A percentile compares a stretch with the other conserved stretches of the same genome.
Conservation (phyloP, 1,140 invertebrate species). For the Scaptomyza montana region DNA sequence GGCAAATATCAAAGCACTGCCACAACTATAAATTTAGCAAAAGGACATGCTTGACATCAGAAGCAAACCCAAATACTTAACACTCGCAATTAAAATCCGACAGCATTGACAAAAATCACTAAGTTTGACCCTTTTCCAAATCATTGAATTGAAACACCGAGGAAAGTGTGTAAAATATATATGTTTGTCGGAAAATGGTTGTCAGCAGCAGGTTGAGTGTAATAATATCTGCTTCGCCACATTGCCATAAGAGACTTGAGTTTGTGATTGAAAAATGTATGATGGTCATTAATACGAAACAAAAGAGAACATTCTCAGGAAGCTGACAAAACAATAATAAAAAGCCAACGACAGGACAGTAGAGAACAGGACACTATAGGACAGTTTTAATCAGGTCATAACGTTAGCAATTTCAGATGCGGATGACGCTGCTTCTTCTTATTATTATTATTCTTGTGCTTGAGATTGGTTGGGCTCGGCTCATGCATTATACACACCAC, state of each 20-base stretch:
- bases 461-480: conserved; percentile 16
- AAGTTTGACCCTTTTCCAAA: conserved; percentile 70
- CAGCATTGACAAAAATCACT: conserved; percentile 50
- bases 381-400: conserved; percentile 61
- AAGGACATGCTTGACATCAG: conserved; percentile 24
- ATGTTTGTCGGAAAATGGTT: conserved; percentile 19
- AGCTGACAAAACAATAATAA: conserved; percentile 64
- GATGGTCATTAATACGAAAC: conserved; percentile 76
- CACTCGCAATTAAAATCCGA: conserved; percentile 76
- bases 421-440: conserved; percentile 33
- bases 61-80: conserved; percentile 67
- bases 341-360: not conserved
- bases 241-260: conserved; percentile 52
- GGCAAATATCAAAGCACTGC: conserved; percentile 21
- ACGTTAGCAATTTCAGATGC: conserved; percentile 46
- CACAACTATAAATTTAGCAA: conserved; percentile 65
- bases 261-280: conserved; percentile 75
- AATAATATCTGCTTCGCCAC: not conserved
- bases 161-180: not conserved
- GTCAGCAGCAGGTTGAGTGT: conserved; percentile 4
- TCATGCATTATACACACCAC: conserved; percentile 64
- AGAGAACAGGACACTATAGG: conserved; percentile 12
- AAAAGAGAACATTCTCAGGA: conserved; percentile 49
- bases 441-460: conserved; percentile 12
- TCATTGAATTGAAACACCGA: conserved; percentile 61